Conservation (phyloP, 2,113 vertebrate genomes). For the Hippolais icterina region DNA sequence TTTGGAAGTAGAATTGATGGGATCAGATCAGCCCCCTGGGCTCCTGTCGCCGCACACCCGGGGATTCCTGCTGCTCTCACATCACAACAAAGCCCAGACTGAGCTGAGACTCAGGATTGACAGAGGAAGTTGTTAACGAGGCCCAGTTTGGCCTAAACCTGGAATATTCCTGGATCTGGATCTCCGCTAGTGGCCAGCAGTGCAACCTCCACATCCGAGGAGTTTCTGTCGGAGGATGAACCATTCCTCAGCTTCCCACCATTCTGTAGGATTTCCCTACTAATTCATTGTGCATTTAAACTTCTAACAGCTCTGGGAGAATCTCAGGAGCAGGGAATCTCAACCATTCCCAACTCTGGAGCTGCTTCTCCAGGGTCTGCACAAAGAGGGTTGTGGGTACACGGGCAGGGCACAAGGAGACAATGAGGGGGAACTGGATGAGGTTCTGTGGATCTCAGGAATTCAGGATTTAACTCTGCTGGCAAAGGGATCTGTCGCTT, state of each 20-base stretch:
- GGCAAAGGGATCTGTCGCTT: not conserved
- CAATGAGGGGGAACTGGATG: not conserved
- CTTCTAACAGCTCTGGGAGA: not conserved
- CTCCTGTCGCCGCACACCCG: not conserved
- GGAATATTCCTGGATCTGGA: not conserved
- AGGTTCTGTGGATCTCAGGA: not conserved
- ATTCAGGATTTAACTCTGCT: not conserved
- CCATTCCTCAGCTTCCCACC: not conserved
- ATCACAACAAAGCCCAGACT: not conserved
- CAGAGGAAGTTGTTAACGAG: not conserved
- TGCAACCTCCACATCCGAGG: not conserved
- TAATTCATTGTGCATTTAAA: not conserved
- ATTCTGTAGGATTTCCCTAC: not conserved
- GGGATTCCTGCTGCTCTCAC: not conserved
- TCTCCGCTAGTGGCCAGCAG: not conserved
- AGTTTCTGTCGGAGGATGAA: not conserved
- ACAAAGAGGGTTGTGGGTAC: not conserved
- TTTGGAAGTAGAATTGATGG: not conserved
- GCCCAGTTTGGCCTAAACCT: not conserved
- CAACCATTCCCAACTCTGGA: not conserved
- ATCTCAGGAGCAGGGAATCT: not conserved
- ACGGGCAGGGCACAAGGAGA: fast-evolving
- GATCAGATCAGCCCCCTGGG: not conserved
- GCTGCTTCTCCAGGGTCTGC: not conserved
- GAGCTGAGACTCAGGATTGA: not conserved